Percentiles rank a stretch among this genome's conserved stretches.
Evolutionary conservation across 2,888 invertebrate species (phyloP).

Genomic region (Tineola bisselliella): DNA sequence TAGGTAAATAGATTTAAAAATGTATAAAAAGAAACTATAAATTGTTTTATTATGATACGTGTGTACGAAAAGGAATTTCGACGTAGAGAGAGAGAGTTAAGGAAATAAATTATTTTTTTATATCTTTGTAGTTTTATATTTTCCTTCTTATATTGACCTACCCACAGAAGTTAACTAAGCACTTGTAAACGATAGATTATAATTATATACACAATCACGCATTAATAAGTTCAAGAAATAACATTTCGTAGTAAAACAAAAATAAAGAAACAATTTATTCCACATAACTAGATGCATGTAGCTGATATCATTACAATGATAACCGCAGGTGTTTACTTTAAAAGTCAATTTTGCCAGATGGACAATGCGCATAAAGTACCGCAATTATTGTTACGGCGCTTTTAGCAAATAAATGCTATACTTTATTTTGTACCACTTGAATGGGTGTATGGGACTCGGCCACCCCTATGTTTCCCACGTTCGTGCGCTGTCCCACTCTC

Average conservation of each 20-base stretch:
- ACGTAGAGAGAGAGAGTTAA: not conserved
- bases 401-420: slow-evolving; percentile 27
- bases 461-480: slow-evolving; percentile 64
- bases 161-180: too few relatives aligned
- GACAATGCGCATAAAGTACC: slow-evolving; percentile 13
- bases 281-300: not conserved
- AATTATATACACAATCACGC: slow-evolving; percentile 15
- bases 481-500: slow-evolving; percentile 30
- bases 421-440: slow-evolving; percentile 38
- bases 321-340: slow-evolving; percentile 15
- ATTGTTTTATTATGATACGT: not conserved
- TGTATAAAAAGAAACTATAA: not conserved
- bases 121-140: not conserved
- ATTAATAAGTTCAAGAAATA: too few relatives aligned
- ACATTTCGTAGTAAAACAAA: too few relatives aligned
- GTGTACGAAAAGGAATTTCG: not conserved
- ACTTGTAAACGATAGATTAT: too few relatives aligned
- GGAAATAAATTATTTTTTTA: not conserved
- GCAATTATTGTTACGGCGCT: slow-evolving; percentile 19
- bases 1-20: not conserved
- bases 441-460: slow-evolving; percentile 61
- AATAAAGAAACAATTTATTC: slow-evolving; percentile 15
- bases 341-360: slow-evolving; percentile 20
- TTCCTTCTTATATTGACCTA: too few relatives aligned
- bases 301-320: slow-evolving; percentile 22